These are phyloP conservation scores for Climacteris rufus DNA, from an alignment of 2,113 vertebrate genomes.

Conservation along the genomic window DNA sequence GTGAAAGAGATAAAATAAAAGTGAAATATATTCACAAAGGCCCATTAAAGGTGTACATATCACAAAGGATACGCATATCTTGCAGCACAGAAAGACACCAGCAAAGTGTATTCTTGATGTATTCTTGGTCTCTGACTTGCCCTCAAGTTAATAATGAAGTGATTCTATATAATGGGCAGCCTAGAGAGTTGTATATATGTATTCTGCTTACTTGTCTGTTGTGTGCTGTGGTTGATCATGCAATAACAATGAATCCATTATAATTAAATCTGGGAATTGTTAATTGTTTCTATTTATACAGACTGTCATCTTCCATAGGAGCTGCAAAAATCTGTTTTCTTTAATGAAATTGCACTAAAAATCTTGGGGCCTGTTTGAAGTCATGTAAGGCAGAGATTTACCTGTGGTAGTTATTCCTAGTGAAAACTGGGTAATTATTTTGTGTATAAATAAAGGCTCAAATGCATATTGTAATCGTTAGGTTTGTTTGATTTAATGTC, in stretches of 20 bases:
- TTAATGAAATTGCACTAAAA: not conserved
- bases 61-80: not conserved
- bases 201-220: constrained; percentile 10
- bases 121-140: not conserved
- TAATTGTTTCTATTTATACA: constrained; percentile 51
- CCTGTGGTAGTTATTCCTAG: not conserved
- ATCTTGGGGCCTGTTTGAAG: not conserved
- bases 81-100: not conserved
- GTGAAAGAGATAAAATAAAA: not conserved
- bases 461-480: not conserved
- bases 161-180: not conserved
- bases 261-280: constrained; percentile 56
- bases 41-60: not conserved
- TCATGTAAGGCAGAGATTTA: not conserved
- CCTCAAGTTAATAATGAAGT: not conserved
- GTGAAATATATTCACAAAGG: not conserved
- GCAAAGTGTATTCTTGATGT: not conserved
- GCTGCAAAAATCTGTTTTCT: not conserved
- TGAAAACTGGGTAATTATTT: not conserved
- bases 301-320: not conserved
- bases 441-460: not conserved
- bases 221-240: constrained; percentile 22
- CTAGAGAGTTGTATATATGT: not conserved
- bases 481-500: constrained; percentile 35
- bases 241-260: constrained; percentile 49